phyloP scores from a whole-genome alignment of 2,797 vertebrate genomes.

The Spea hammondii region DNA sequence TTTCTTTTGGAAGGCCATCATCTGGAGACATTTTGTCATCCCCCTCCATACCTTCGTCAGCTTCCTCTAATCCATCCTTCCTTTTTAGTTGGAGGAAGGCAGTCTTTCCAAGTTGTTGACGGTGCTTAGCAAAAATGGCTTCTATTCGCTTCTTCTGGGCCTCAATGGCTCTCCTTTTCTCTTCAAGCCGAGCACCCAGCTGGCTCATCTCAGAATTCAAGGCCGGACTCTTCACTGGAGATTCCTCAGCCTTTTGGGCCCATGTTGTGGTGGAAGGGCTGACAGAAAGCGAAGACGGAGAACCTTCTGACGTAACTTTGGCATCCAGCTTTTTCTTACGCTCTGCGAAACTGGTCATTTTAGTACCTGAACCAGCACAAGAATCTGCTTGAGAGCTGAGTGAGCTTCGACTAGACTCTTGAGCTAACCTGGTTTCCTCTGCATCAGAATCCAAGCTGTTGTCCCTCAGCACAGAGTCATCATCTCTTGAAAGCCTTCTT shows the following conservation, averaged over 20 bases:
- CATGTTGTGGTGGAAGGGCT: constrained; percentile 63
- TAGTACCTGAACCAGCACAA: constrained; percentile 75
- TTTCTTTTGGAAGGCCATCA: constrained; percentile 71
- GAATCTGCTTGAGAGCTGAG: constrained; percentile 55
- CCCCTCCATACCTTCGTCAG: constrained; percentile 10
- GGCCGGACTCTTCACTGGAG: constrained; percentile 71
- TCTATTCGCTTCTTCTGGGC: constrained; percentile 93
- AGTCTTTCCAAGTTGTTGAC: constrained; percentile 85
- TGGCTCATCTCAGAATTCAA: constrained; percentile 85
- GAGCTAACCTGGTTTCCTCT: constrained; percentile 63
- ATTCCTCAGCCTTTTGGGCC: constrained; percentile 70
- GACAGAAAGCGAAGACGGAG: constrained; percentile 40
- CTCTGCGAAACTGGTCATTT: constrained; percentile 90
- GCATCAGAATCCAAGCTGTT: constrained; percentile 80
- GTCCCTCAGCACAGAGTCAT: constrained; percentile 80
- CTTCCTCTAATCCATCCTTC: constrained; percentile 67
- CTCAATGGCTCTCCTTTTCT: constrained; percentile 87
- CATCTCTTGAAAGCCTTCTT: constrained; percentile 74
- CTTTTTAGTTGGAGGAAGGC: constrained; percentile 87
- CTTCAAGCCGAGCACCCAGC: constrained; percentile 82
- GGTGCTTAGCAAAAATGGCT: constrained; percentile 88
- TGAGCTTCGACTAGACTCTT: constrained; percentile 53
- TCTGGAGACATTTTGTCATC: constrained; percentile 59
- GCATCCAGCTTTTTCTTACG: constrained; percentile 77
- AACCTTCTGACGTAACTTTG: constrained; percentile 58